These are phyloP conservation scores for Pogoniulus pusillus DNA, from an alignment of 2,797 vertebrate species.

Conservation along the genomic window DNA sequence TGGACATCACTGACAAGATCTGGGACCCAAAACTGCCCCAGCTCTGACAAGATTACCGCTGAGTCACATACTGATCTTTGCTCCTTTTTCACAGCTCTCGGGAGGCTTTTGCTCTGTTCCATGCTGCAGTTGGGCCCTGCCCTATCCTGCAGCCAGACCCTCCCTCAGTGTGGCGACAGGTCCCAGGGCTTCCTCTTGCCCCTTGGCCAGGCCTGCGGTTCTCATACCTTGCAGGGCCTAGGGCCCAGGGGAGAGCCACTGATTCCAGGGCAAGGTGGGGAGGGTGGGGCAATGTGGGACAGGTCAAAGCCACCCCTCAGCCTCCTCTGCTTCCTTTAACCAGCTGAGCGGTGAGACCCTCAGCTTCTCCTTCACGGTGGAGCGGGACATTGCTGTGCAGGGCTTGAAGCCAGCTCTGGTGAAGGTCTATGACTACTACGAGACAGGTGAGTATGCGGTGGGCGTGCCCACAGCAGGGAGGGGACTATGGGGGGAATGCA, in stretches of 20 bases:
- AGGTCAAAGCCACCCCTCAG: not conserved
- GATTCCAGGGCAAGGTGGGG: too few species aligned
- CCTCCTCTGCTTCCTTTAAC: not conserved
- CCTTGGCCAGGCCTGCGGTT: not conserved
- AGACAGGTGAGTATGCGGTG: constrained; percentile 49
- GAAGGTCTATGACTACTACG: constrained; percentile 75
- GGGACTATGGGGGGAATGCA: not conserved
- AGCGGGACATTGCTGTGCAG: constrained; percentile 56
- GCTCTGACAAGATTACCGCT: not conserved
- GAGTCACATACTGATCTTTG: not conserved
- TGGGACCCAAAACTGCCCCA: not conserved
- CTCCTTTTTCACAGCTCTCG: not conserved
- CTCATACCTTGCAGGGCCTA: not conserved
- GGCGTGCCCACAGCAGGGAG: not conserved
- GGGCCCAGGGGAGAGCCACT: too few species aligned
- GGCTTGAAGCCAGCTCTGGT: constrained; percentile 65
- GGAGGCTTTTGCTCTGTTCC: not conserved
- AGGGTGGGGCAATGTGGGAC: not conserved
- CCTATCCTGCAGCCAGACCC: not conserved
- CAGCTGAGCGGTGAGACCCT: constrained; percentile 55
- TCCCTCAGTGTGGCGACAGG: not conserved
- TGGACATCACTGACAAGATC: not conserved
- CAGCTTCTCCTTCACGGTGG: constrained; percentile 48
- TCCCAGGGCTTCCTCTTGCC: too few species aligned
- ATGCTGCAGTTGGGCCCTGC: too few species aligned